phyloP scores from a whole-genome alignment of 2,113 vertebrate genomes.

The Ginglymostoma cirratum region DNA sequence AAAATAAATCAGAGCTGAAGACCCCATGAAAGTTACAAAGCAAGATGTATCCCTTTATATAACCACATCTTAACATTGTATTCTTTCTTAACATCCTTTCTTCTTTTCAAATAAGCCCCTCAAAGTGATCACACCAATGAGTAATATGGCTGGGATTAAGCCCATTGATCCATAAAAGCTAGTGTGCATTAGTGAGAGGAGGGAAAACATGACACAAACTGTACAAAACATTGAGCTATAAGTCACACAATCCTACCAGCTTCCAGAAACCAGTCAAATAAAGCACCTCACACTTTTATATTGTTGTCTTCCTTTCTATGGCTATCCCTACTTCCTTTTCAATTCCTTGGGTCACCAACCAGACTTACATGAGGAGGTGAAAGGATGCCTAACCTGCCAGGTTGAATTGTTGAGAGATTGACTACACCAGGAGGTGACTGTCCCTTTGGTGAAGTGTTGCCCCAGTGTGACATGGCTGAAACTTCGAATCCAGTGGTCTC shows the following conservation, averaged over 20 bases:
- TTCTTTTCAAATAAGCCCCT: background rate
- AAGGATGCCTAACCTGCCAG: background rate
- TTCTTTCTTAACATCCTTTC: background rate
- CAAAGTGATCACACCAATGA: background rate
- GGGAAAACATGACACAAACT: background rate
- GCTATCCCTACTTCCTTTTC: background rate
- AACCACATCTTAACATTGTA: background rate
- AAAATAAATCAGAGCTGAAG: background rate
- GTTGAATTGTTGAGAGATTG: background rate
- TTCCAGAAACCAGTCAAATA: background rate
- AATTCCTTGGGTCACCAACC: background rate
- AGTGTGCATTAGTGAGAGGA: background rate
- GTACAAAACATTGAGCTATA: background rate
- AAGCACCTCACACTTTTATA: background rate
- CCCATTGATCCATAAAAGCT: background rate
- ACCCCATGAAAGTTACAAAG: background rate
- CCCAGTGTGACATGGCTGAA: background rate
- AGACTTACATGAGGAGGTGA: background rate
- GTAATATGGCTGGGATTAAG: background rate
- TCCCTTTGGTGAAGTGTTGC: background rate
- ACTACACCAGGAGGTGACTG: background rate
- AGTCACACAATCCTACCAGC: background rate
- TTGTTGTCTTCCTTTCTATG: background rate
- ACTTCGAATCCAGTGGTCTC: background rate
- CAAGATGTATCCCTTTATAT: background rate